Percentiles rank a stretch among this genome's conserved stretches.
phyloP scores from a whole-genome alignment of 35 echinoderm and acorn worm species.

The Heliocidaris tuberculata region DNA sequence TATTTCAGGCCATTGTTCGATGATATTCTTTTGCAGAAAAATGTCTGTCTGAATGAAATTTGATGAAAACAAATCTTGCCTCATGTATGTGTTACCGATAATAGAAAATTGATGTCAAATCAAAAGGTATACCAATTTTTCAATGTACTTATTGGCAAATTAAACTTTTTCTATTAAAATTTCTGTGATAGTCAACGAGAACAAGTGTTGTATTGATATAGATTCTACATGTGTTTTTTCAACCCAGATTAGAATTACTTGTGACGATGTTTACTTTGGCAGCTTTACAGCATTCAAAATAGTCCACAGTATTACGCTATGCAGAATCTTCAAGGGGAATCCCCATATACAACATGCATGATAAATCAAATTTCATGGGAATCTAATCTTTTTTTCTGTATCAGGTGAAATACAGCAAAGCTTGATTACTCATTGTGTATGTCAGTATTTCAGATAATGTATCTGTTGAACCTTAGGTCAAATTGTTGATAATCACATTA shows the following conservation, averaged over 20 bases:
- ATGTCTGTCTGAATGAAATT: not conserved
- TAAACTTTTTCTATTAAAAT: not conserved
- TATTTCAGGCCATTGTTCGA: not conserved
- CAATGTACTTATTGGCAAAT: not conserved
- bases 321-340: too few species aligned
- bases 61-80: not conserved
- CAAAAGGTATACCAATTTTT: too few species aligned
- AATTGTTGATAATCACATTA: not conserved
- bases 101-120: not conserved
- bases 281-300: too few species aligned
- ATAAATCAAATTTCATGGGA: too few species aligned
- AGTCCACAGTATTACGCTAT: too few species aligned
- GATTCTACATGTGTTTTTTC: not conserved
- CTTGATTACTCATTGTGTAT: not conserved
- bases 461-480: not conserved
- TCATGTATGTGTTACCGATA: not conserved
- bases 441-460: not conserved
- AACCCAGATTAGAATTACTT: not conserved
- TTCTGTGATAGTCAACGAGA: not conserved
- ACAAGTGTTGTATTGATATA: not conserved
- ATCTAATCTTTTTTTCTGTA: too few species aligned
- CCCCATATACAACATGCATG: too few species aligned
- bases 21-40: not conserved
- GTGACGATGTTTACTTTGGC: too few species aligned
- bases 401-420: not conserved